Base-by-base conservation (phyloP, 2,113 vertebrate species). In the Upupa epops region DNA sequence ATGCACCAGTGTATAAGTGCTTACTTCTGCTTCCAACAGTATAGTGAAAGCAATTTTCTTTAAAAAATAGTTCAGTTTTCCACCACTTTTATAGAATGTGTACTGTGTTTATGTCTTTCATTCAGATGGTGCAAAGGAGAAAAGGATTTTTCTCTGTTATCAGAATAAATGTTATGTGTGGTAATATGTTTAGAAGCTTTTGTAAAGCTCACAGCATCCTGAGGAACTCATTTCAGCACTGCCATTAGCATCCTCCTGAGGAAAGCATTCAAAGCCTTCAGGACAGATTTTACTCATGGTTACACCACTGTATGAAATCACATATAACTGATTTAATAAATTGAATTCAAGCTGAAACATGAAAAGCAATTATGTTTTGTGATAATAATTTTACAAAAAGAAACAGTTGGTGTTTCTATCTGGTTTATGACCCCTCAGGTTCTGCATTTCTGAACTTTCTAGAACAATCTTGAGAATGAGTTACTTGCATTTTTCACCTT, bases 241-340 rank as follows among this genome's bases (percentile, higher is more conserved):
- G 55, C 45, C 58, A 48, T 94, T 88, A 88, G n/a, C 10, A 1
- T 86, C n/a, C 24, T 88, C 52, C 46, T 3, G 22, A 90, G 86
- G 56, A 95, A 86, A 81, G 48, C 69, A 58, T 94, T 75, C 54
- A 55, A 18, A 72, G 49, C 63, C 59, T 85, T 87, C 66, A 83
- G 52, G 84, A 59, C 29, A 74, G 70, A 82, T 86, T 94, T 91
- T 93, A 69, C 76, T 86, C 3, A 1, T 3, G 6, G 77, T 95
- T 84, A 58, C 36, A 72, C 54, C 82, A 51, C 54, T 92, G 15
- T 45, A 55, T 29, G 59, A 84, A 94, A 81, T 32, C 1, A 5
- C 32, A 28, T 55, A 56, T 54, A 93, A 78, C 64, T 65, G 61
- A 72, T 86, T 91, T 70, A 66, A 90, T 61, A 82, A 83, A 66